These are phyloP conservation scores for Drosophila rhopaloa DNA, from an alignment of 1,140 invertebrate genomes.

Conservation along the genomic window DNA sequence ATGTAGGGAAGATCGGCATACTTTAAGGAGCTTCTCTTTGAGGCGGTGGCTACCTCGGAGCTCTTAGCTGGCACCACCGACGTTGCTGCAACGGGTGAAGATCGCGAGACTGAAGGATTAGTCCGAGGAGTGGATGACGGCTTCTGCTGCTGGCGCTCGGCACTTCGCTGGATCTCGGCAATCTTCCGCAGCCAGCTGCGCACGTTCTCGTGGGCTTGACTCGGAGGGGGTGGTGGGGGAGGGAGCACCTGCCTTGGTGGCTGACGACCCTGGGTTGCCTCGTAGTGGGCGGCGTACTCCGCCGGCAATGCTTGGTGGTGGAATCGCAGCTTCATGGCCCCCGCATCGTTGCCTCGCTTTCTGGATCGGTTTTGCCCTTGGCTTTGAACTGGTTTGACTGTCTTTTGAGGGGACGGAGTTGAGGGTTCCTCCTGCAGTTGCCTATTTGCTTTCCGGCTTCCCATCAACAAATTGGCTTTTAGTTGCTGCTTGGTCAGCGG, in stretches of 20 bases:
- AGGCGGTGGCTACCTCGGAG: constrained; percentile 1
- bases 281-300: constrained; percentile 92
- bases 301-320: constrained; percentile 92
- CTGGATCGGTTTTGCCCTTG: constrained; percentile 26
- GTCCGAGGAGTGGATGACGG: constrained; percentile 8
- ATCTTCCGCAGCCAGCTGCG: constrained; percentile 90
- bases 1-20: constrained; percentile 95
- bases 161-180: constrained; percentile 87
- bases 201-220: constrained; percentile 87
- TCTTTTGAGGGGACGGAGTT: constrained; percentile 11
- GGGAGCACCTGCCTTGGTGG: constrained; percentile 24
- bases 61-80: constrained; percentile 61
- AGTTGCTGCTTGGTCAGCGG: constrained; percentile 76
- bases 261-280: constrained; percentile 87
- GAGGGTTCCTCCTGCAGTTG: constrained; percentile 11
- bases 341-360: constrained; percentile 32
- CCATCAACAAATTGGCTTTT: constrained; percentile 75
- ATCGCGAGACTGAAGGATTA: neutral
- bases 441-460: constrained; percentile 48
- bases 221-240: constrained; percentile 53
- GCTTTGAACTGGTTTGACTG: constrained; percentile 85
- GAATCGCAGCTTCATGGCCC: constrained; percentile 91
- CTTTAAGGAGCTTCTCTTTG: constrained; percentile 86
- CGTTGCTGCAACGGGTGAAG: constrained; percentile 22
- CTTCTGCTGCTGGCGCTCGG: constrained; percentile 70